phyloP scores from a whole-genome alignment of 2,113 vertebrate species.

The Oenanthe oenanthe region DNA sequence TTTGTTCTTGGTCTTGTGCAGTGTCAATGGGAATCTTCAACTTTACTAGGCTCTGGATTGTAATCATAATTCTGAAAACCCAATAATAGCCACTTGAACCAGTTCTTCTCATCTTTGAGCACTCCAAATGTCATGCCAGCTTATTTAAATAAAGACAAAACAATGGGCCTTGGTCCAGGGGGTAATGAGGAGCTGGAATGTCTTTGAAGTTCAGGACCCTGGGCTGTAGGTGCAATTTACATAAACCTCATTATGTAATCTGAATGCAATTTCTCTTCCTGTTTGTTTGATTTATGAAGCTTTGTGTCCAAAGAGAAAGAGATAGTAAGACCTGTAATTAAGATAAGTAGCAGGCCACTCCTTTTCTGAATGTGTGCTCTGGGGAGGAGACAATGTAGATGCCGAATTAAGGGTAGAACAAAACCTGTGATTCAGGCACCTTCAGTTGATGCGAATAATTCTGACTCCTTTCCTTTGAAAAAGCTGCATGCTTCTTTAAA shows the following conservation, averaged over 20 bases:
- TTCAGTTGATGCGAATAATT: slow-evolving; percentile 1
- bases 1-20: neutral
- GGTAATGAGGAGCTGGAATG: slow-evolving; percentile 51
- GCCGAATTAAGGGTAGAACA: neutral
- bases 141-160: slow-evolving; percentile 61
- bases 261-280: slow-evolving; percentile 48
- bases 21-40: neutral
- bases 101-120: slow-evolving; percentile 14
- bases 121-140: neutral
- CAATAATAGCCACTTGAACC: neutral
- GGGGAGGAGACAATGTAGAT: neutral
- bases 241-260: slow-evolving; percentile 57
- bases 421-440: slow-evolving; percentile 26
- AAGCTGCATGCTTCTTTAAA: slow-evolving; percentile 16
- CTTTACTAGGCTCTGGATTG: neutral
- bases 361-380: neutral
- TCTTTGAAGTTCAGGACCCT: slow-evolving; percentile 61
- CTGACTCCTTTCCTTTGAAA: neutral
- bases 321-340: slow-evolving; percentile 46
- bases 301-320: slow-evolving; percentile 45
- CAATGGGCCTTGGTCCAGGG: slow-evolving; percentile 31
- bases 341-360: slow-evolving; percentile 27
- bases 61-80: neutral
- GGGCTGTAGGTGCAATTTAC: slow-evolving; percentile 58
- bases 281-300: slow-evolving; percentile 36